A percentile compares a stretch with the other conserved stretches of the same genome.
These are phyloP conservation scores for Linurgus olivaceus DNA, from an alignment of 2,797 vertebrate genomes.

Conservation along the genomic window DNA sequence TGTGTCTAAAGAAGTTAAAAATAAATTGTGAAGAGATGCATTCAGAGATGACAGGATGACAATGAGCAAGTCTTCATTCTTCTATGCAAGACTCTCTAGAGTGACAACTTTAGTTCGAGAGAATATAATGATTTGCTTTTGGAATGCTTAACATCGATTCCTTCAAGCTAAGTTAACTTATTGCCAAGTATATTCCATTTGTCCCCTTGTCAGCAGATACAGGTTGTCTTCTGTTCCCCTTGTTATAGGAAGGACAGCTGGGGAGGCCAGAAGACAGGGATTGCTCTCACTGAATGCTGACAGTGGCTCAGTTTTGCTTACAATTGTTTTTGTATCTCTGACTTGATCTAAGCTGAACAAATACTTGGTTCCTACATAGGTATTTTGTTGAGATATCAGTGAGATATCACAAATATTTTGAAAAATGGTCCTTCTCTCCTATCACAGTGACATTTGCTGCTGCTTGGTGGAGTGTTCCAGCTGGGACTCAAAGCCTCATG, in stretches of 20 bases:
- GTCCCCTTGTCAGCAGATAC: neutral
- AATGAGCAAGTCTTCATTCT: neutral
- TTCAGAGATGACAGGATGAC: neutral
- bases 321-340: neutral
- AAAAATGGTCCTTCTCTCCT: neutral
- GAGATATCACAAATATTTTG: neutral
- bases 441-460: neutral
- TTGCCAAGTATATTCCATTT: neutral
- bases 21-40: neutral
- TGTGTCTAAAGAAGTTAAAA: neutral
- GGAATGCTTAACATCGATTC: conserved; percentile 3
- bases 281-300: neutral
- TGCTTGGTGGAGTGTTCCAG: neutral
- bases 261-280: neutral
- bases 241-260: neutral
- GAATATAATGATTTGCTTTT: neutral
- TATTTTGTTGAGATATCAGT: neutral
- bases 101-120: conserved; percentile 8
- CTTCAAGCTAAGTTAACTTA: conserved; percentile 1
- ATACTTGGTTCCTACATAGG: neutral
- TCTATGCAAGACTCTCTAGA: neutral
- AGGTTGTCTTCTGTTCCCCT: neutral
- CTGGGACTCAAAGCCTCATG: neutral
- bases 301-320: neutral
- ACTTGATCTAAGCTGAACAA: neutral